Base-by-base conservation (phyloP, 2,797 vertebrate species). In the Enoplosus armatus region DNA sequence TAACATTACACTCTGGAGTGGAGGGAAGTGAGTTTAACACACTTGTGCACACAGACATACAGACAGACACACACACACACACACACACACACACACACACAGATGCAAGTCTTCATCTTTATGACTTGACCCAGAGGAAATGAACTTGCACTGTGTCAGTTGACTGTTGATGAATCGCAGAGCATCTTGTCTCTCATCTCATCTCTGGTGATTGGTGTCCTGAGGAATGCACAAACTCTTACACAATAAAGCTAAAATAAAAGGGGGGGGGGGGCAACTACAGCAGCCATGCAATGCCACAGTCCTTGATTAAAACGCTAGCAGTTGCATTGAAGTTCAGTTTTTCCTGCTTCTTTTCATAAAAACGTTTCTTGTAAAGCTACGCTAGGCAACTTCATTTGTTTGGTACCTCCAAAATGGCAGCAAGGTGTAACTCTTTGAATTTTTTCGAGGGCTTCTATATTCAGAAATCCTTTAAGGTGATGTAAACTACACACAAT, bases 161-260 rank as follows among this genome's bases (percentile, higher is more conserved):
- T 67, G 82, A 68, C 70, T 75, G 82, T n/a, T 67, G 77, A 77
- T 75, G 72, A 77, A 86, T 41, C 61, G 50, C 74, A 31, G 72
- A 53, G 48, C 51, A 5, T 77, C 71, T 47, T 74, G 31, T 82
- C 79, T 74, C 65, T 82, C 69, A 31, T 71, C 54, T 82, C 39
- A 51, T 66, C 53, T 75, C 67, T 78, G 62, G 72, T 77, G 79
- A 79, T 56, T 60, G 79, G 79, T 75, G 83, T 87, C 90, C 91
- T 92, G 90, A 93, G 90, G 66, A 90, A 88, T 63, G 79, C 81
- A 85, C 73, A 79, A 72, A 84, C 63, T 77, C 48, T 77, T 45
- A 22, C 15, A 86, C 66, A 41, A 70, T 69, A 72, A 90, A 84
- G 77, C 69, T 72, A 60, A 63, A 77, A 66, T 26, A 29, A 26